phyloP scores from a whole-genome alignment of 1,140 invertebrate species.

The Tetramorium simillimum region DNA sequence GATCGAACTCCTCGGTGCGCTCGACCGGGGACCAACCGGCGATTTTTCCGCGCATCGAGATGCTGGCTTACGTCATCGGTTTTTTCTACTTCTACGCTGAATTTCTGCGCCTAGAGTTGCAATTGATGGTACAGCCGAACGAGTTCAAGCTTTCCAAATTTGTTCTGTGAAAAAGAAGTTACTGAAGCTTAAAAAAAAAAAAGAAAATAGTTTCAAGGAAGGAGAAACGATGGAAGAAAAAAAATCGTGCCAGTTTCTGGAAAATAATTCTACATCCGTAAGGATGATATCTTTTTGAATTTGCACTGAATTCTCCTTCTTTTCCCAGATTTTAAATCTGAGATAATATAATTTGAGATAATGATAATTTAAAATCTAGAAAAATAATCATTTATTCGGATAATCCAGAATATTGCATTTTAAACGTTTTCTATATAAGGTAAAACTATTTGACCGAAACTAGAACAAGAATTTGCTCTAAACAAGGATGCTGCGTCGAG shows the following conservation, averaged over 20 bases:
- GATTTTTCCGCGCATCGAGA: slow-evolving; percentile 61
- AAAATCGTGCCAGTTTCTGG: neutral
- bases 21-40: neutral
- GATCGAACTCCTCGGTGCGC: neutral
- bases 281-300: neutral
- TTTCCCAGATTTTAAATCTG: too few species aligned
- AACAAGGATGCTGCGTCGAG: neutral
- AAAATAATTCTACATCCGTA: neutral
- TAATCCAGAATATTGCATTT: too few species aligned
- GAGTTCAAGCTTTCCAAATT: slow-evolving; percentile 80
- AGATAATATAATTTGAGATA: too few species aligned
- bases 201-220: neutral
- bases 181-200: neutral
- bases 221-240: neutral
- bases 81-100: slow-evolving; percentile 80
- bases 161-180: slow-evolving; percentile 62
- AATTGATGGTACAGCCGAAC: slow-evolving; percentile 78
- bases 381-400: neutral
- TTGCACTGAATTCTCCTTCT: neutral
- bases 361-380: neutral
- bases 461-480: neutral
- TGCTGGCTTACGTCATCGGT: slow-evolving; percentile 80
- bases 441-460: neutral
- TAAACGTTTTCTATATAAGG: neutral
- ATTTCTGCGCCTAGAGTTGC: slow-evolving; percentile 78